Percentiles rank a stretch among this genome's conserved stretches.
Conservation (phyloP, 2,888 invertebrate species). For the Drosophila nr. perissopoda region DNA sequence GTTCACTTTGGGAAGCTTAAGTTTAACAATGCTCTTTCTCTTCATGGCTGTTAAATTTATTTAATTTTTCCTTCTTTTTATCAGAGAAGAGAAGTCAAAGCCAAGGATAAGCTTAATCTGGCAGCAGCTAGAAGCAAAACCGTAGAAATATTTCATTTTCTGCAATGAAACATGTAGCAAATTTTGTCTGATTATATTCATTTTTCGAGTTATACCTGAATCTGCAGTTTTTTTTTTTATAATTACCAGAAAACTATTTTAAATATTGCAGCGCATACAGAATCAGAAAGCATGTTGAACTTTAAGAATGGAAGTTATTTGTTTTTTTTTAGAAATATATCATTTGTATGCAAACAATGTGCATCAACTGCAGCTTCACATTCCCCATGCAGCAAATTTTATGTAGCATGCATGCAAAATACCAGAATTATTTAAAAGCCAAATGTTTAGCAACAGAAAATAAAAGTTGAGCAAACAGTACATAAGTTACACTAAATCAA, state of each 20-base stretch:
- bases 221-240: slow-evolving; percentile 47
- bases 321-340: not conserved
- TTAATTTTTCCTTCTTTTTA: slow-evolving; percentile 22
- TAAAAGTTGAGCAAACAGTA: not conserved
- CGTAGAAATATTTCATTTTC: slow-evolving; percentile 24
- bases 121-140: slow-evolving; percentile 20
- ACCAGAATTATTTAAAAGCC: not conserved
- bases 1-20: not conserved
- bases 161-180: slow-evolving; percentile 8
- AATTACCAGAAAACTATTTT: slow-evolving; percentile 46
- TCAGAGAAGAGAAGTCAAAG: slow-evolving; percentile 24
- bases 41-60: not conserved
- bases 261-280: not conserved
- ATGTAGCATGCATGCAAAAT: not conserved
- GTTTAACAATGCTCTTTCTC: not conserved
- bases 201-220: slow-evolving; percentile 41
- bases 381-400: not conserved
- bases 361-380: slow-evolving; percentile 3
- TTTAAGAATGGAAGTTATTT: not conserved
- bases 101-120: slow-evolving; percentile 28
- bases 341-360: slow-evolving; percentile 29
- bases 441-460: not conserved
- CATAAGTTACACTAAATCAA: not conserved
- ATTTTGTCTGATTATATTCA: not conserved
- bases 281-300: too few relatives aligned